A percentile compares a stretch with the other conserved stretches of the same genome.
These are phyloP conservation scores for Cryptophagus acutangulus DNA, from an alignment of 2,888 invertebrate genomes.

Conservation along the genomic window DNA sequence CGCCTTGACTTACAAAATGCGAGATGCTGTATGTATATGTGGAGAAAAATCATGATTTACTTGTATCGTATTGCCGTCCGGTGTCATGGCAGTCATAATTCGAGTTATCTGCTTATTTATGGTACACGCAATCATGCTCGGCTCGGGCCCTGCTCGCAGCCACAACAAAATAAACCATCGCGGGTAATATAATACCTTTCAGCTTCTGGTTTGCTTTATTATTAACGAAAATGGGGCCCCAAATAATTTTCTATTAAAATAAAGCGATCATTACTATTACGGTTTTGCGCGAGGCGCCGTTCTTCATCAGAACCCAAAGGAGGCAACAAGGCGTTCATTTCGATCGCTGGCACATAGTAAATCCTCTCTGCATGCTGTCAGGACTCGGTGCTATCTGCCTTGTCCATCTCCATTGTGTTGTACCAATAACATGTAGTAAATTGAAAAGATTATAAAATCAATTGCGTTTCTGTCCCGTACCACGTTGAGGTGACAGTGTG, in stretches of 20 bases:
- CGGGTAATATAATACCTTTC: constrained; percentile 32
- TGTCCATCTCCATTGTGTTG: constrained; percentile 50
- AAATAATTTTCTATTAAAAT: neutral
- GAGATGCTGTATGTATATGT: constrained; percentile 24
- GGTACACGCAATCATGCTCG: constrained; percentile 31
- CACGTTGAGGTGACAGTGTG: constrained; percentile 41
- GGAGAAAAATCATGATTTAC: constrained; percentile 37
- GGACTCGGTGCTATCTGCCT: constrained; percentile 39
- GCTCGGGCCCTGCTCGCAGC: constrained; percentile 8
- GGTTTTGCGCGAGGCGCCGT: no score
- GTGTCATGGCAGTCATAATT: constrained; percentile 44
- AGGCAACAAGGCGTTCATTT: constrained; percentile 14
- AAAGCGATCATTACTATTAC: neutral
- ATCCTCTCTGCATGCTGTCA: constrained; percentile 40
- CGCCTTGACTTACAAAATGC: constrained; percentile 29
- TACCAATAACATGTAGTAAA: constrained; percentile 50
- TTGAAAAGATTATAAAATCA: constrained; percentile 50
- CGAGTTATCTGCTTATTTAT: constrained; percentile 44
- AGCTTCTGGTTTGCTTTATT: no score
- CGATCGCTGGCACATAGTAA: constrained; percentile 29
- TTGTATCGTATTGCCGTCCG: constrained; percentile 41
- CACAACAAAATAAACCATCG: constrained; percentile 15
- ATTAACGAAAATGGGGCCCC: no score
- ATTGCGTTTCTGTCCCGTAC: constrained; percentile 41
- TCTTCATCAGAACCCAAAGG: constrained; percentile 28